phyloP scores from a whole-genome alignment of 2,888 invertebrate species.

The Drosophila robusta region DNA sequence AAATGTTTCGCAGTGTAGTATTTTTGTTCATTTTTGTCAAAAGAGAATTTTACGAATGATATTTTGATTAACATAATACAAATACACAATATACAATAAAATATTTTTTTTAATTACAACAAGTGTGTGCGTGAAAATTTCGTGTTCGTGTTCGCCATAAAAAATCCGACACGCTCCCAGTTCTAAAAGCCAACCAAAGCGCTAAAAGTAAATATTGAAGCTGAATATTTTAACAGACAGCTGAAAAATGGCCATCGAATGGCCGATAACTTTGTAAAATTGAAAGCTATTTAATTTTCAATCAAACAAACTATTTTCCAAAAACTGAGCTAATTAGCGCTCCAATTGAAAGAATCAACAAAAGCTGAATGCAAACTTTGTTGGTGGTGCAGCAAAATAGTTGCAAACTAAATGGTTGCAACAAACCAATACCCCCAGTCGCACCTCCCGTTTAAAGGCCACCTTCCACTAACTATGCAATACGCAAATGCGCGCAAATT shows the following conservation, averaged over 20 bases:
- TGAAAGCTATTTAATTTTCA: constrained; percentile 47
- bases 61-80: too few species aligned
- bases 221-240: constrained; percentile 3
- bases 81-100: too few species aligned
- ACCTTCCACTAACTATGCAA: constrained; percentile 33
- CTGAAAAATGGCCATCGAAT: neutral
- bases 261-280: constrained; percentile 29
- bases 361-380: constrained; percentile 20
- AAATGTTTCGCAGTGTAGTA: too few species aligned
- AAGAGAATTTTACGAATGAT: too few species aligned
- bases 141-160: too few species aligned
- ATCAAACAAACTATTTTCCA: constrained; percentile 63
- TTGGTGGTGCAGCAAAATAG: constrained; percentile 29
- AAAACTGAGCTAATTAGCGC: constrained; percentile 65
- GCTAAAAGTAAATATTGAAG: neutral
- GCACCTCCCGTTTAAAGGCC: neutral
- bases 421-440: neutral
- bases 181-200: too few species aligned
- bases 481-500: constrained; percentile 60
- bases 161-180: too few species aligned
- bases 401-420: constrained; percentile 35
- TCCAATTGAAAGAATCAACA: constrained; percentile 32
- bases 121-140: too few species aligned
- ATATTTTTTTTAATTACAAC: too few species aligned
- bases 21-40: too few species aligned